phyloP scores from a whole-genome alignment of 1,140 invertebrate species.

The Manduca sexta region DNA sequence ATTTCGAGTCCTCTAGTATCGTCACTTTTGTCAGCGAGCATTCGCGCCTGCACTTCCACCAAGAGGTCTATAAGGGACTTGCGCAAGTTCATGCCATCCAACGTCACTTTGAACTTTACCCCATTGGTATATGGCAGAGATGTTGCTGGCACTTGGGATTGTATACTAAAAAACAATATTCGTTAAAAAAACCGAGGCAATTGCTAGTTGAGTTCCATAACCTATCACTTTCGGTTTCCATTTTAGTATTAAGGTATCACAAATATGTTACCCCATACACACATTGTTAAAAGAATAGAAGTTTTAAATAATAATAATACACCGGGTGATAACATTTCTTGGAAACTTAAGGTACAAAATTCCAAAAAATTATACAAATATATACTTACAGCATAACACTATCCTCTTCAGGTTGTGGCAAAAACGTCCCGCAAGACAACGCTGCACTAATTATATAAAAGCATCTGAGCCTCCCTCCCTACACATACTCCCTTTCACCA shows the following conservation, averaged over 20 bases:
- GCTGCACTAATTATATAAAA: slow-evolving; percentile 48
- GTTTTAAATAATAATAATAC: too few species aligned
- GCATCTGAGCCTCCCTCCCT: slow-evolving; percentile 40
- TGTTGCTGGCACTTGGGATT: slow-evolving; percentile 52
- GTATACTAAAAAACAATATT: slow-evolving; percentile 30
- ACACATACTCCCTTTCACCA: slow-evolving; percentile 40
- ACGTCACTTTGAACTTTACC: slow-evolving; percentile 27
- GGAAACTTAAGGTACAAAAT: too few species aligned
- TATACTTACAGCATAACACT: slow-evolving; percentile 45
- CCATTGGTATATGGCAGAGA: slow-evolving; percentile 37
- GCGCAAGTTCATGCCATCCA: slow-evolving; percentile 48
- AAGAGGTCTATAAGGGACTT: slow-evolving; percentile 34
- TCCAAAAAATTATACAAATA: not conserved
- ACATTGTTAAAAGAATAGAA: too few species aligned
- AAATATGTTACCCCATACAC: too few species aligned
- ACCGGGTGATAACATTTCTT: too few species aligned
- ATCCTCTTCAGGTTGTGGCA: slow-evolving; percentile 44
- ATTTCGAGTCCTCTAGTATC: slow-evolving; percentile 53
- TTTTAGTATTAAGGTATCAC: too few species aligned
- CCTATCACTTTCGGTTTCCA: too few species aligned
- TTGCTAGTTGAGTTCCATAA: too few species aligned
- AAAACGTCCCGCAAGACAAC: slow-evolving; percentile 35
- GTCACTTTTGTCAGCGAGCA: slow-evolving; percentile 49
- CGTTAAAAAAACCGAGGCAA: too few species aligned
- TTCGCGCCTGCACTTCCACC: slow-evolving; percentile 37